These are phyloP conservation scores for Ariopsis seemanni DNA, from an alignment of 2,113 vertebrate species.

Conservation along the genomic window DNA sequence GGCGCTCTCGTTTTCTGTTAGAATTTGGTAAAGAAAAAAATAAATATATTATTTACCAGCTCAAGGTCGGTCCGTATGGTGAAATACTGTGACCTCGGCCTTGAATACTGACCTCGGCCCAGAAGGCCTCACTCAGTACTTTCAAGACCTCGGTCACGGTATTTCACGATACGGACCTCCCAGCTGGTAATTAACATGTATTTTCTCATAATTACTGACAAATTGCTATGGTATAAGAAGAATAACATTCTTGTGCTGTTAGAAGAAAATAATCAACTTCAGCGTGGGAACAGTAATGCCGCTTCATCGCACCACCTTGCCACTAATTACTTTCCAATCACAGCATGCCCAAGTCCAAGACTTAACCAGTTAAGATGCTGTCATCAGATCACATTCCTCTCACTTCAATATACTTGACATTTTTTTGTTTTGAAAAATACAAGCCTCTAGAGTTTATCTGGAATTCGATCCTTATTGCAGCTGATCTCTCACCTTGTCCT, in stretches of 20 bases:
- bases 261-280: too few species aligned
- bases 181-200: too few species aligned
- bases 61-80: too few species aligned
- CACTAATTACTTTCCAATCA: neutral
- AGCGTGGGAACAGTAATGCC: too few species aligned
- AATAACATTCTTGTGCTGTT: neutral
- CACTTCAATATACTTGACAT: neutral
- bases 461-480: neutral
- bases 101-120: too few species aligned
- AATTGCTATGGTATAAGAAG: neutral
- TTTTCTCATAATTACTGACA: neutral
- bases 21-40: too few species aligned
- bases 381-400: neutral
- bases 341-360: neutral
- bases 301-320: neutral
- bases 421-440: neutral
- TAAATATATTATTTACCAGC: too few species aligned
- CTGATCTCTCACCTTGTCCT: conserved; percentile 86
- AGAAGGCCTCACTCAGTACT: too few species aligned
- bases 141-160: too few species aligned
- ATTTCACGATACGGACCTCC: too few species aligned
- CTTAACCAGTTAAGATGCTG: neutral
- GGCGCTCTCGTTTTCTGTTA: too few species aligned
- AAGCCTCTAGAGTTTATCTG: neutral
- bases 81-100: too few species aligned